Conservation (phyloP, 64 coral and sea anemone species). For the Stylophora pistillata region DNA sequence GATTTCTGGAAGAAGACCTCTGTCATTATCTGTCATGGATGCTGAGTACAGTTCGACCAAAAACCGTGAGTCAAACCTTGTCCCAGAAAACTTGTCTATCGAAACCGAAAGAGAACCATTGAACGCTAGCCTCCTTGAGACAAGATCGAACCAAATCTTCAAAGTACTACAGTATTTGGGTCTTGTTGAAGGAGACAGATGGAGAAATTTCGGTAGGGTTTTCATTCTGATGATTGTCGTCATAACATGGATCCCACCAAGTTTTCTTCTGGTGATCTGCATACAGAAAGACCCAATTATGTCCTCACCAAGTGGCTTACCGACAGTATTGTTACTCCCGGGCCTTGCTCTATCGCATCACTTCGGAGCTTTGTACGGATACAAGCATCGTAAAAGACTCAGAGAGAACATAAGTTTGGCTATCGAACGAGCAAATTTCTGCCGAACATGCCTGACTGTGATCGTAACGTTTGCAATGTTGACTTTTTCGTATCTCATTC, state of each 20-base stretch:
- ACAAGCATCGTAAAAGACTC: neutral
- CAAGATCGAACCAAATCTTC: conserved; percentile 10
- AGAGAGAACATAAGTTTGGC: conserved; percentile 23
- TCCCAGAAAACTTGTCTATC: neutral
- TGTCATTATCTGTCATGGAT: neutral
- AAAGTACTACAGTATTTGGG: conserved; percentile 2
- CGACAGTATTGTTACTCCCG: conserved; percentile 30
- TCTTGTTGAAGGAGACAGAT: conserved; percentile 19
- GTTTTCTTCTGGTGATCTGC: conserved; percentile 11
- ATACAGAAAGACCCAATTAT: conserved; percentile 32
- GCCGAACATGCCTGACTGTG: conserved; percentile 38
- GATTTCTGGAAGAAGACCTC: too few species aligned
- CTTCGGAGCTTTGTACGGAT: conserved; percentile 33
- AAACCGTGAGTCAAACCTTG: neutral
- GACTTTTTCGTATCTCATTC: conserved; percentile 17
- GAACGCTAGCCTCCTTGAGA: neutral
- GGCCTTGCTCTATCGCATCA: conserved; percentile 36
- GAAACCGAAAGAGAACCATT: conserved; percentile 9
- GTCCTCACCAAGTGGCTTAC: conserved; percentile 47
- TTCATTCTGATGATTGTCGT: neutral
- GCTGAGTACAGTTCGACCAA: neutral
- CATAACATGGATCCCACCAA: conserved; percentile 15
- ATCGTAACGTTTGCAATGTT: conserved; percentile 1
- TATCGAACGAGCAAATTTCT: conserved; percentile 30
- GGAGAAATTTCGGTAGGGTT: neutral